Percentiles rank a stretch among this genome's conserved stretches.
Conservation (phyloP, 2,888 invertebrate species). For the Nephrocerus scutellatus region DNA sequence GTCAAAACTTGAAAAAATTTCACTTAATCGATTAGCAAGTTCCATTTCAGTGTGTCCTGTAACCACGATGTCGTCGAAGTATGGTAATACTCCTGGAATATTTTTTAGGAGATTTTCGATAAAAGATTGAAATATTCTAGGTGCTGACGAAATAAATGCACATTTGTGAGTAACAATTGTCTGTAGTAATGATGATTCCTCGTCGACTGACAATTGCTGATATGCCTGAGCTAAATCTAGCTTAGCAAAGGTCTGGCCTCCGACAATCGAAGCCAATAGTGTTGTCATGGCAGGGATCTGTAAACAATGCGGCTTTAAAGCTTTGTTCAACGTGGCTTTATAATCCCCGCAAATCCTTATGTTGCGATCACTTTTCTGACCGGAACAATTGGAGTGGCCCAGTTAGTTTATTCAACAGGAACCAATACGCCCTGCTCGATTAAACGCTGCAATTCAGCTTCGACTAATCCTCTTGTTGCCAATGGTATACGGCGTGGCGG, state of each 20-base stretch:
- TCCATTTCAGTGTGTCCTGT: background rate
- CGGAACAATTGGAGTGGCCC: slow-evolving; percentile 5
- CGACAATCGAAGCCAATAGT: too few relatives aligned
- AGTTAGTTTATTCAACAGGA: slow-evolving; percentile 13
- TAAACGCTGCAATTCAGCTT: slow-evolving; percentile 19
- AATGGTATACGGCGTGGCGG: slow-evolving; percentile 9
- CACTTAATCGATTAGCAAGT: background rate
- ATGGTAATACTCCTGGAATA: slow-evolving; percentile 1
- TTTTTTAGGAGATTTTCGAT: slow-evolving; percentile 1
- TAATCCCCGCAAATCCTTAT: background rate
- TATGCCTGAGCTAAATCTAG: slow-evolving; percentile 37
- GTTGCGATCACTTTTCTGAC: background rate
- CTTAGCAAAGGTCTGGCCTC: slow-evolving; percentile 32
- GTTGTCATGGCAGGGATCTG: too few relatives aligned
- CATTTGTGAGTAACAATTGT: slow-evolving; percentile 35
- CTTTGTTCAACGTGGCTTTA: background rate
- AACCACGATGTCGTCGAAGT: slow-evolving; percentile 7
- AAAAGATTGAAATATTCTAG: slow-evolving; percentile 9
- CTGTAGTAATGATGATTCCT: slow-evolving; percentile 28
- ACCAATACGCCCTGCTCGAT: slow-evolving; percentile 18
- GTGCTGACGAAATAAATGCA: slow-evolving; percentile 19
- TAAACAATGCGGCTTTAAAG: slow-evolving; percentile 1
- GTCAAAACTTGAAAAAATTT: background rate
- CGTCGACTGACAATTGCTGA: slow-evolving; percentile 30
- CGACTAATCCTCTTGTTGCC: slow-evolving; percentile 19